Evolutionary conservation across 2,113 vertebrate genomes (phyloP).

Genomic region (Galemys pyrenaicus): DNA sequence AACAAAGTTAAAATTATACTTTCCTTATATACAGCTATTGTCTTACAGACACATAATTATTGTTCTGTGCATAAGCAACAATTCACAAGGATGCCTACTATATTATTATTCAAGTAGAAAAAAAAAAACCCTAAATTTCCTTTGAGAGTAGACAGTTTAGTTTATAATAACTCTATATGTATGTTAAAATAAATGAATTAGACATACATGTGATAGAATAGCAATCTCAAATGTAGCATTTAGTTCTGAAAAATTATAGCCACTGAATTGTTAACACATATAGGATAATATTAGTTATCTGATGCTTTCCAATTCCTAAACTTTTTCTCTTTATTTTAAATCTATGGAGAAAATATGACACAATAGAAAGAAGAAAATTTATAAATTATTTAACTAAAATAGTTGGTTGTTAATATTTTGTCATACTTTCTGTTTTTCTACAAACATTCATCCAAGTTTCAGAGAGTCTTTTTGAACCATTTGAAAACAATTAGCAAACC

Average conservation of each 20-base stretch:
- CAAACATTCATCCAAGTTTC: background rate
- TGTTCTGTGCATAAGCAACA: background rate
- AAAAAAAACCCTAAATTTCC: background rate
- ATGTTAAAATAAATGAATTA: background rate
- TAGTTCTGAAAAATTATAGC: background rate
- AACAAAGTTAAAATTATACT: background rate
- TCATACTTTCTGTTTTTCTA: background rate
- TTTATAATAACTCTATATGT: background rate
- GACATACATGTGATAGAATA: background rate
- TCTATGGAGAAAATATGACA: background rate
- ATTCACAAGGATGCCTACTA: background rate
- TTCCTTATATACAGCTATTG: background rate
- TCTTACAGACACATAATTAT: background rate
- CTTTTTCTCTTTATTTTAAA: background rate
- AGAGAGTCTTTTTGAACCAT: background rate
- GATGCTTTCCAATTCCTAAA: background rate
- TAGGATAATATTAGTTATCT: background rate
- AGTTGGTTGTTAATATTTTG: background rate
- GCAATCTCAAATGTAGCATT: background rate
- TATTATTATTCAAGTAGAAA: background rate
- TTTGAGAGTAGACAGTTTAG: background rate
- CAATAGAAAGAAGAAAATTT: background rate
- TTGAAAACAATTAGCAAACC: background rate
- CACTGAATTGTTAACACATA: background rate
- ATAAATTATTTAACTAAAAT: background rate